Evolutionary conservation across 2,888 invertebrate genomes (phyloP).

Genomic region (Steinernema carpocapsae): DNA sequence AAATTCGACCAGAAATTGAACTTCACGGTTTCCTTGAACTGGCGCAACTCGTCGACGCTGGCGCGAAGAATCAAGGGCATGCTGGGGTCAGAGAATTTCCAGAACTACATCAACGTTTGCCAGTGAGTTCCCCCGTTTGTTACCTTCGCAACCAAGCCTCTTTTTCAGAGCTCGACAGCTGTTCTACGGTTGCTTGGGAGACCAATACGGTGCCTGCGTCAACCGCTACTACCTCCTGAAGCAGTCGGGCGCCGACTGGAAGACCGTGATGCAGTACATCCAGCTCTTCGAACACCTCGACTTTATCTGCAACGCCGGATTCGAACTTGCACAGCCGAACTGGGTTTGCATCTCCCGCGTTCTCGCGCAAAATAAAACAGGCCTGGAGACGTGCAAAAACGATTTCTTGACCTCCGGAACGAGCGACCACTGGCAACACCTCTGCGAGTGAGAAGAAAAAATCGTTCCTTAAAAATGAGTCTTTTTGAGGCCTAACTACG

Average conservation of each 20-base stretch:
- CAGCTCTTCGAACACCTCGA: slow-evolving; percentile 27
- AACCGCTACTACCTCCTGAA: slow-evolving; percentile 36
- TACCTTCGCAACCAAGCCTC: not conserved
- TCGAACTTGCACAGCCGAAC: not conserved
- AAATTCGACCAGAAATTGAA: not conserved
- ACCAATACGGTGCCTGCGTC: slow-evolving; percentile 46
- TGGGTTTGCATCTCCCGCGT: slow-evolving; percentile 16
- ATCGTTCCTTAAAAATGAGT: not conserved
- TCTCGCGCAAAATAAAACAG: not conserved
- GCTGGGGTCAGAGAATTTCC: not conserved
- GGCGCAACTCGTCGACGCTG: not conserved
- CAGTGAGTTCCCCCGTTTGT: not conserved
- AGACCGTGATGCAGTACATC: slow-evolving; percentile 9
- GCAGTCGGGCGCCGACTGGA: not conserved
- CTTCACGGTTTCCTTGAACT: not conserved
- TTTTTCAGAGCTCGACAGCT: slow-evolving; percentile 46
- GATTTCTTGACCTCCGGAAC: not conserved
- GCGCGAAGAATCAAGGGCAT: not conserved
- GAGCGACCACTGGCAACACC: not conserved
- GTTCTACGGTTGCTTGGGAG: slow-evolving; percentile 48
- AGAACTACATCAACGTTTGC: slow-evolving; percentile 1
- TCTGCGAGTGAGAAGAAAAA: no score
- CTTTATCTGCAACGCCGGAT: slow-evolving; percentile 27
- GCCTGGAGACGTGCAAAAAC: not conserved
- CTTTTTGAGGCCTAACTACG: no score